phyloP scores from a whole-genome alignment of 2,888 invertebrate genomes.

The Macrosoma leucophasiata region DNA sequence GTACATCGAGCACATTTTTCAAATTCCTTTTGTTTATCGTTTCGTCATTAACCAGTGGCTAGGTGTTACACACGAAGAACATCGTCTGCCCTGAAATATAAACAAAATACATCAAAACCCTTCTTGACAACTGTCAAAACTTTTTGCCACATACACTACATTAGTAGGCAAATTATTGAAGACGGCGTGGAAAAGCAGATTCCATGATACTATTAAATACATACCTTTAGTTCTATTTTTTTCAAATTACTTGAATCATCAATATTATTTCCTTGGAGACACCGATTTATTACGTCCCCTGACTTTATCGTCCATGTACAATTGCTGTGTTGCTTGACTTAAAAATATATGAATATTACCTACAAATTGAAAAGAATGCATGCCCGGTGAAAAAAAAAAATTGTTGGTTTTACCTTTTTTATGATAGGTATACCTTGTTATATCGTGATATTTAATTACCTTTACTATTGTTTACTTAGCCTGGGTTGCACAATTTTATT shows the following conservation, averaged over 20 bases:
- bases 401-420: constrained; percentile 4
- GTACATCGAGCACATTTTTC: constrained; percentile 52
- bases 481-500: too few relatives aligned
- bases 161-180: constrained; percentile 17
- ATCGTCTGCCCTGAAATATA: constrained; percentile 64
- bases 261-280: constrained; percentile 73
- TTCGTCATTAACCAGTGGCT: constrained; percentile 7
- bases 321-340: constrained; percentile 36
- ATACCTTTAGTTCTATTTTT: constrained; percentile 43
- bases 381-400: too few relatives aligned
- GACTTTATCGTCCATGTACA: constrained; percentile 48
- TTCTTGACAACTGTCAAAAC: constrained; percentile 70
- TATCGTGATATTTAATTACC: too few relatives aligned
- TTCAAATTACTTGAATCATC: constrained; percentile 45
- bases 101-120: constrained; percentile 62
- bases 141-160: constrained; percentile 62
- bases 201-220: constrained; percentile 18
- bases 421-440: too few relatives aligned
- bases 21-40: constrained; percentile 7
- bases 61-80: constrained; percentile 9
- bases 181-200: constrained; percentile 15
- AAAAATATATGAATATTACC: too few relatives aligned
- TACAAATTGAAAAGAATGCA: too few relatives aligned
- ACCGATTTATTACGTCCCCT: constrained; percentile 66
- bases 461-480: too few relatives aligned